Percentiles rank a stretch among this genome's conserved stretches.
phyloP scores from a whole-genome alignment of 1,140 invertebrate species.

The Drosophila lowei region DNA sequence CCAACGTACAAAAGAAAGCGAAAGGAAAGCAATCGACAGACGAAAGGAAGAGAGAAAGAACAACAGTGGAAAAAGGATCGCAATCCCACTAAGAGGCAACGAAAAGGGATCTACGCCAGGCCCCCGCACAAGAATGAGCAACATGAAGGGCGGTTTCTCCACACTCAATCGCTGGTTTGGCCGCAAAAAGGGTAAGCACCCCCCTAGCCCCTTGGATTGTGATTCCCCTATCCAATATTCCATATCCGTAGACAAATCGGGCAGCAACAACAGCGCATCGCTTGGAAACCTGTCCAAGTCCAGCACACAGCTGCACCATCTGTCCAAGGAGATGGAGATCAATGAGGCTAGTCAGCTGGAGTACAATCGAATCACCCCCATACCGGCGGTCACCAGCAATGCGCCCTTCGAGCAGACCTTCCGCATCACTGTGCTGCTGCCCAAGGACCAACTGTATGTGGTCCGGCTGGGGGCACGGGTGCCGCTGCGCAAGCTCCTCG shows the following conservation, averaged over 20 bases:
- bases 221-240: too few species aligned
- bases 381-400: slow-evolving; percentile 79
- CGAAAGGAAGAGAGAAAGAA: slow-evolving; percentile 3
- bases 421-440: slow-evolving; percentile 88
- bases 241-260: slow-evolving; percentile 47
- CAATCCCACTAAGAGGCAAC: slow-evolving; percentile 6
- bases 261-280: slow-evolving; percentile 42
- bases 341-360: slow-evolving; percentile 83
- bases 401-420: slow-evolving; percentile 83
- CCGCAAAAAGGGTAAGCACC: slow-evolving; percentile 75
- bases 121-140: slow-evolving; percentile 68
- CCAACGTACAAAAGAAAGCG: not conserved
- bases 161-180: slow-evolving; percentile 83
- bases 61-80: not conserved
- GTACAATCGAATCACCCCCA: slow-evolving; percentile 80
- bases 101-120: slow-evolving; percentile 39
- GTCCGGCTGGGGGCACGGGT: slow-evolving; percentile 85
- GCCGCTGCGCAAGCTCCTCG: slow-evolving; percentile 88
- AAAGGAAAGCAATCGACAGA: slow-evolving; percentile 3
- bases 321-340: slow-evolving; percentile 67
- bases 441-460: slow-evolving; percentile 90
- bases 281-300: slow-evolving; percentile 81
- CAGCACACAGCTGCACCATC: slow-evolving; percentile 76
- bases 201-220: too few species aligned
- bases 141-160: slow-evolving; percentile 81